A percentile compares a stretch with the other conserved stretches of the same genome.
Evolutionary conservation across 2,797 vertebrate genomes (phyloP).

Genomic region (Pangasius larnaudii): DNA sequence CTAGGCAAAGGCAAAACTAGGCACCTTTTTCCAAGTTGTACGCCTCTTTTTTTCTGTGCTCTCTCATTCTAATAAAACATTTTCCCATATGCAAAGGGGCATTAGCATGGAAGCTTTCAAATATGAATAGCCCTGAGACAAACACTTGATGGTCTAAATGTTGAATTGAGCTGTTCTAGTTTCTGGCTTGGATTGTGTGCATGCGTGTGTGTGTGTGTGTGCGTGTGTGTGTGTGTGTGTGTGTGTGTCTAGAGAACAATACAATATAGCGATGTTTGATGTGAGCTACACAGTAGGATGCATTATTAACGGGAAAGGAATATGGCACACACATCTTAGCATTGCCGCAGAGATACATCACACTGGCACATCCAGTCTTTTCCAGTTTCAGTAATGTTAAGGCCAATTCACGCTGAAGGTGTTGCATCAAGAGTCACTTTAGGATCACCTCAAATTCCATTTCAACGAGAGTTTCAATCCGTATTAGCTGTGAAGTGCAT

Average conservation of each 20-base stretch:
- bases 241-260: neutral
- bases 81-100: neutral
- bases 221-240: conserved; percentile 11
- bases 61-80: neutral
- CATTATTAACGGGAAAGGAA: neutral
- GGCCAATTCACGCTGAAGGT: neutral
- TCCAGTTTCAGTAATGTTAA: neutral
- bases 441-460: neutral
- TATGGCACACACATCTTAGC: neutral
- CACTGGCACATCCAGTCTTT: neutral
- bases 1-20: neutral
- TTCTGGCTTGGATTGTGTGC: neutral
- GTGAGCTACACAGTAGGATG: conserved; percentile 20
- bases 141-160: conserved; percentile 20
- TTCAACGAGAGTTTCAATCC: neutral
- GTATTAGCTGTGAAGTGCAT: neutral
- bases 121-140: neutral
- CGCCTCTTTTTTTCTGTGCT: neutral
- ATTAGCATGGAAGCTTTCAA: neutral
- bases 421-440: neutral
- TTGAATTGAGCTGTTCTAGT: neutral
- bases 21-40: neutral
- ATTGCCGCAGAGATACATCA: neutral
- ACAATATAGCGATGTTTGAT: neutral
- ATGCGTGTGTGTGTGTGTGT: conserved; percentile 12